Percentiles rank a stretch among this genome's conserved stretches.
Evolutionary conservation across 2,113 vertebrate genomes (phyloP).

Genomic region (Ifrita kowaldi): DNA sequence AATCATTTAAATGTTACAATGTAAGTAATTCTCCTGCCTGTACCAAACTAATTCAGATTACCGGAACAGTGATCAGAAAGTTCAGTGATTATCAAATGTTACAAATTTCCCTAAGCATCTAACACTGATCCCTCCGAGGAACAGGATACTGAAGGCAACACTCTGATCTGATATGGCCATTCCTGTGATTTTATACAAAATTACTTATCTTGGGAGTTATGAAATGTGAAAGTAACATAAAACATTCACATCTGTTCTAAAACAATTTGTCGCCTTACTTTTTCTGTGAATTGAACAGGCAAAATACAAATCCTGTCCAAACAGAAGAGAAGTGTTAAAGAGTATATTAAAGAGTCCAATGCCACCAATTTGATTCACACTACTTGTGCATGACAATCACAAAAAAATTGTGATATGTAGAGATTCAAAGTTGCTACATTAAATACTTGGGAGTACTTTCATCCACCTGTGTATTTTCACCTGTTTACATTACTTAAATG

Average conservation of each 20-base stretch:
- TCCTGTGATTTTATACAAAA: background rate
- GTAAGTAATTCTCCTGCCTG: background rate
- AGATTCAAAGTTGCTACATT: background rate
- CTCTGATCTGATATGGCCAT: accelerated
- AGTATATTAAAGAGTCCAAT: background rate
- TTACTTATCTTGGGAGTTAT: background rate
- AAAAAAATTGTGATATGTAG: background rate
- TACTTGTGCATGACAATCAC: background rate
- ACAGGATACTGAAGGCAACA: background rate
- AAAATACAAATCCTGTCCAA: background rate
- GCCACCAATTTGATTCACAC: background rate
- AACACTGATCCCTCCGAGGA: background rate
- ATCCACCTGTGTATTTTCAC: background rate
- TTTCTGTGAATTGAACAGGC: background rate
- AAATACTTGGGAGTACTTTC: background rate
- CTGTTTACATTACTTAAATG: background rate
- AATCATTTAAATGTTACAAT: background rate
- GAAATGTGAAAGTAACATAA: background rate
- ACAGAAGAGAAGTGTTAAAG: background rate
- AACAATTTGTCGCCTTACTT: background rate
- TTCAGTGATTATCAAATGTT: background rate
- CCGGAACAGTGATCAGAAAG: background rate
- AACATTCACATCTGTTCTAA: background rate
- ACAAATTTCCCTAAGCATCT: background rate
- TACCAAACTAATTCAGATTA: background rate